Percentiles rank a stretch among this genome's conserved stretches.
Conservation (phyloP, 2,797 vertebrate genomes). For the Tarsius wallacei region DNA sequence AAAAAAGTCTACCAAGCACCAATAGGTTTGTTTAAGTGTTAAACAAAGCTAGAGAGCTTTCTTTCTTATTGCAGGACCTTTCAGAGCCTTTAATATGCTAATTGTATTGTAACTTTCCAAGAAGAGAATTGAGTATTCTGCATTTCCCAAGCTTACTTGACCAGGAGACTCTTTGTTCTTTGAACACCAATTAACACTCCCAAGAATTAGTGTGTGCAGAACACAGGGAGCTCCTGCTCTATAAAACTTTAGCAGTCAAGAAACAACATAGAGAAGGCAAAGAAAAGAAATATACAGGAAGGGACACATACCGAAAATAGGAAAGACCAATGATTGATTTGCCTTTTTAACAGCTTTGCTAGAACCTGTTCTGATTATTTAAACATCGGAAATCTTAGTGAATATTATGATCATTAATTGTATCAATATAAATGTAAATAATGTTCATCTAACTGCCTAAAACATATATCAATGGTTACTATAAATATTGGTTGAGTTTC, state of each 20-base stretch:
- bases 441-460: constrained; percentile 59
- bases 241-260: constrained; percentile 61
- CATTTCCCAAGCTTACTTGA: constrained; percentile 82
- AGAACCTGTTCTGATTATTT: constrained; percentile 26
- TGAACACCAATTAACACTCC: constrained; percentile 82
- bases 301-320: not conserved
- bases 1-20: not conserved
- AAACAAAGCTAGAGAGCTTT: constrained; percentile 73
- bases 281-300: constrained; percentile 44
- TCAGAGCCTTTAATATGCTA: constrained; percentile 85
- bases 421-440: constrained; percentile 35
- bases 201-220: constrained; percentile 60
- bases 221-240: not conserved
- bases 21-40: constrained; percentile 75
- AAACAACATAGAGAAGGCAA: not conserved
- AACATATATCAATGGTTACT: constrained; percentile 32
- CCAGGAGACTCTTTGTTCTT: constrained; percentile 79
- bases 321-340: not conserved
- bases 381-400: constrained; percentile 55
- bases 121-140: constrained; percentile 48
- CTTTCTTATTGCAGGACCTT: constrained; percentile 75
- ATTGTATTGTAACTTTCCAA: constrained; percentile 76
- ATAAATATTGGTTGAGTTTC: constrained; percentile 44
- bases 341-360: constrained; percentile 42
- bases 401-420: not conserved